These are phyloP conservation scores for Heliconius ethilla DNA, from an alignment of 2,888 invertebrate genomes.

Conservation along the genomic window DNA sequence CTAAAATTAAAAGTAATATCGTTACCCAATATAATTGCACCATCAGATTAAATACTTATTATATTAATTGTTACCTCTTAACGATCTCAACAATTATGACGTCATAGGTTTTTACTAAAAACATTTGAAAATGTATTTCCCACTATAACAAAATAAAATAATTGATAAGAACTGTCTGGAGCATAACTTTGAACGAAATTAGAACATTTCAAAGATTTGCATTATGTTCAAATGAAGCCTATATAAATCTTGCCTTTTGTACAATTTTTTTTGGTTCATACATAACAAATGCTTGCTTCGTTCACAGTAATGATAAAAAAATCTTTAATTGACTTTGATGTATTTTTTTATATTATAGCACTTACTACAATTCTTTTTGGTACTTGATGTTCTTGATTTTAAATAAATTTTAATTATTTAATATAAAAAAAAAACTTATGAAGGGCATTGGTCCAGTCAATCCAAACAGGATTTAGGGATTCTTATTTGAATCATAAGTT, in stretches of 20 bases:
- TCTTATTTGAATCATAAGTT: not conserved
- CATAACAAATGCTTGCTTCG: no score
- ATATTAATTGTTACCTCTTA: conserved; percentile 1
- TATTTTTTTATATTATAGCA: not conserved
- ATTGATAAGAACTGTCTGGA: not conserved
- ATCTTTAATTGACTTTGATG: not conserved
- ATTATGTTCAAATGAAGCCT: no score
- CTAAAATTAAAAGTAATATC: not conserved
- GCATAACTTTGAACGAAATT: not conserved
- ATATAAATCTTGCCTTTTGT: no score
- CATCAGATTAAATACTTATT: not conserved
- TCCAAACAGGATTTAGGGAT: no score
- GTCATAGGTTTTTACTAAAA: conserved; percentile 14
- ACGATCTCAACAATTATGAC: conserved; percentile 4
- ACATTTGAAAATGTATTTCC: not conserved
- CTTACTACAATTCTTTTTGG: not conserved
- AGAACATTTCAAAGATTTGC: not conserved
- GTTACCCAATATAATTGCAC: not conserved
- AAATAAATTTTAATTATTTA: not conserved
- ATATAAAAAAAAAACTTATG: no score
- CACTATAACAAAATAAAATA: not conserved
- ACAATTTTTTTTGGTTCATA: no score
- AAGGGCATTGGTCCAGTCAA: no score
- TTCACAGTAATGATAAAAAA: not conserved
- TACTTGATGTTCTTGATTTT: not conserved